Evolutionary conservation across 1,140 invertebrate species (phyloP), one percentile per base, ranked within the genome.

Genomic region (Cyclargus thomasi): DNA sequence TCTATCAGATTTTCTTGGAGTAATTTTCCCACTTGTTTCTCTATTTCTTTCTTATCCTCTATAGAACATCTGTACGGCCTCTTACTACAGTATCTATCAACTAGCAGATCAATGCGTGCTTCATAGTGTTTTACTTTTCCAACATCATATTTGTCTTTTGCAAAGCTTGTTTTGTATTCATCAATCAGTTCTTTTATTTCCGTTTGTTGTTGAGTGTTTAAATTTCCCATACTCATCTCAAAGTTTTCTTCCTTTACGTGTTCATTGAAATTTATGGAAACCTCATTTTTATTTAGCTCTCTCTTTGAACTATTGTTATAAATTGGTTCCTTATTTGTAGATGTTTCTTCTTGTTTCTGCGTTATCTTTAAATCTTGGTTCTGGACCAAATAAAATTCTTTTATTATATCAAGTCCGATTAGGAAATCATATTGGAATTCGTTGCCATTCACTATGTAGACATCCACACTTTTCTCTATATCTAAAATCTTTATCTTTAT

Each of bases 41-140:
- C 23, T 23, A 6, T 23, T 6, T 23, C 23, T 6, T 23, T 23
- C 6, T 6, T 23, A 23, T 23, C 23, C 6, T 23, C 2, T 2
- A 6, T 23, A 2, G 23, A 23, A 23, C 23, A 23, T 23, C 23
- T 23, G 23, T 23, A 82, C 21, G 77, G 82, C 63, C 76, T 79
- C 70, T 79, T 83, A 73, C 69, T 68, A 67, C 77, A 77, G 66
- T 85, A 85, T 74, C 76, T 83, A n/a, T 85, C 79, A 17, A 81
- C 66, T 20, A 76, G 16, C 67, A 86, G 64, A 65, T 86, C 78
- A 64, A 85, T 85, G 14, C 62, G 70, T 67, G 79, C 83, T 79
- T 80, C 55, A 77, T 82, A 66, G 76, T 69, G 70, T 79, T 72
- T 76, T 69, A 88, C 75, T 6, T 53, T 71, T 14, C 72, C 72